Percentiles rank a stretch among this genome's conserved stretches.
phyloP scores from a whole-genome alignment of 1,140 invertebrate genomes.

The Nylanderia fulva region DNA sequence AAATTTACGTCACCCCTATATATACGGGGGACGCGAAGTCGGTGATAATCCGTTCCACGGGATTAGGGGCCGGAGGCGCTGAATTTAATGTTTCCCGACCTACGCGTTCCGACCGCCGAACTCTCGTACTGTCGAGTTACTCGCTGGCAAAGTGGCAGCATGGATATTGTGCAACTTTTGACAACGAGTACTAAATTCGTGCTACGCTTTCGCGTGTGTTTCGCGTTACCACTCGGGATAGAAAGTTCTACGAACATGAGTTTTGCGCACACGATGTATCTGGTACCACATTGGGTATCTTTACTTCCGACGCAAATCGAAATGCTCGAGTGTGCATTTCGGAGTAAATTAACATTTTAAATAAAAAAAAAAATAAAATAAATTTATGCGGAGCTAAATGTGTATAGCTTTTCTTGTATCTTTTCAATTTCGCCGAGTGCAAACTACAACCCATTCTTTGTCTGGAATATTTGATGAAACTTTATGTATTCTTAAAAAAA shows the following conservation, averaged over 20 bases:
- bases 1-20: conserved; percentile 26
- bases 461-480: too few species aligned
- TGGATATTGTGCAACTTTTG: conserved; percentile 60
- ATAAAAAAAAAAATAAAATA: background rate
- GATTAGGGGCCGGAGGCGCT: conserved; percentile 3
- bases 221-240: conserved; percentile 18
- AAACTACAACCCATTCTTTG: too few species aligned
- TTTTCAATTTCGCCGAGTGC: too few species aligned
- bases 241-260: conserved; percentile 36
- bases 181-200: conserved; percentile 39
- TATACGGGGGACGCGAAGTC: background rate
- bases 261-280: conserved; percentile 12
- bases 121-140: conserved; percentile 52
- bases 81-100: conserved; percentile 52
- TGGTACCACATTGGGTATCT: background rate
- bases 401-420: too few species aligned
- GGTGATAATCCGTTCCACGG: conserved; percentile 12
- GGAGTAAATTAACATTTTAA: background rate
- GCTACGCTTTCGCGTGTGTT: conserved; percentile 26
- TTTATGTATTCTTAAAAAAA: too few species aligned
- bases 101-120: conserved; percentile 12
- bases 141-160: conserved; percentile 47
- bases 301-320: conserved; percentile 14
- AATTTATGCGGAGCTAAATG: too few species aligned
- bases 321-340: background rate